Evolutionary conservation across 30 jellyfish, hydroid and myxozoan species (phyloP).

Genomic region (Aurelia coerulea): DNA sequence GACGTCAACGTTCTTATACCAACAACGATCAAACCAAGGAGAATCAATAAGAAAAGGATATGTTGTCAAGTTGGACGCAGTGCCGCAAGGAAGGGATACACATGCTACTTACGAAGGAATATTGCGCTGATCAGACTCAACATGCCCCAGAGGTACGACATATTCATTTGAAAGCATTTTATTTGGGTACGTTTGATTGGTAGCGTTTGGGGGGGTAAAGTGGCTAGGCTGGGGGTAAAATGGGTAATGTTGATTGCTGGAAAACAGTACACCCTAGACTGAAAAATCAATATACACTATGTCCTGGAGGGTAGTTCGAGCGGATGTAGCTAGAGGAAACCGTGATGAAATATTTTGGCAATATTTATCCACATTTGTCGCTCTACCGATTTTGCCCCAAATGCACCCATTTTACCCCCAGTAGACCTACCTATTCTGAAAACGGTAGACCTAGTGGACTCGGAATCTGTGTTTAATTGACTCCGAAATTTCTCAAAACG

Average conservation of each 20-base stretch:
- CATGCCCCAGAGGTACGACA: slow-evolving; percentile 78
- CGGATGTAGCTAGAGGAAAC: no score
- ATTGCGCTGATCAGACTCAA: slow-evolving; percentile 61
- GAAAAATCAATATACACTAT: no score
- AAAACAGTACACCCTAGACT: no score
- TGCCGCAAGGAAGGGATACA: slow-evolving; percentile 77
- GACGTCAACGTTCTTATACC: not conserved
- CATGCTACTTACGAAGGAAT: slow-evolving; percentile 46
- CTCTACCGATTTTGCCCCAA: not conserved
- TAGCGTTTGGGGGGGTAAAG: not conserved
- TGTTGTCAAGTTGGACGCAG: slow-evolving; percentile 71
- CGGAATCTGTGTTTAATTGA: no score
- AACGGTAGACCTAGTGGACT: no score
- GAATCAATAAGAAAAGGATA: slow-evolving; percentile 5
- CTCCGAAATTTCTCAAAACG: no score
- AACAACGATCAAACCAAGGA: slow-evolving; percentile 27
- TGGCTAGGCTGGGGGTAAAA: no score
- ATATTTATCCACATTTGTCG: not conserved
- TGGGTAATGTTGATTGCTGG: no score
- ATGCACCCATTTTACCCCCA: no score
- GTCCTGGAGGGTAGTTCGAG: no score
- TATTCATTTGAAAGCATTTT: not conserved
- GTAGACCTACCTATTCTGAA: no score
- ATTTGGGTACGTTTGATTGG: not conserved
- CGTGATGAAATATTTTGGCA: no score